Evolutionary conservation across 2,797 vertebrate genomes (phyloP).

Genomic region (Ambastaia sidthimunki): DNA sequence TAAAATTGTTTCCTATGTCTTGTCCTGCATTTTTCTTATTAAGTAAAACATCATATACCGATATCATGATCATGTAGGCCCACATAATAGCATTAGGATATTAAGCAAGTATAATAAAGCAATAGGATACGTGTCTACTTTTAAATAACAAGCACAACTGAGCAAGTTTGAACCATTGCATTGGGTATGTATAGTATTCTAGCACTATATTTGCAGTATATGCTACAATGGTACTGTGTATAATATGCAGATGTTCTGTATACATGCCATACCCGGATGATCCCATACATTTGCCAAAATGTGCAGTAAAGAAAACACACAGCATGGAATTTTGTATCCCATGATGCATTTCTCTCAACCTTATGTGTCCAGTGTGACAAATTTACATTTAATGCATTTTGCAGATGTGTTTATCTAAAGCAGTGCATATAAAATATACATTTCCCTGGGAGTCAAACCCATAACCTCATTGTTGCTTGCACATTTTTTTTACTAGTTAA

Average conservation of each 20-base stretch:
- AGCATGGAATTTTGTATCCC: background rate
- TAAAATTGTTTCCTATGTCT: too few relatives aligned
- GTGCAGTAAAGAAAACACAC: background rate
- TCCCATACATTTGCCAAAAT: background rate
- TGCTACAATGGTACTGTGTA: background rate
- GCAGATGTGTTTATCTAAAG: background rate
- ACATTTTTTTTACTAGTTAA: background rate
- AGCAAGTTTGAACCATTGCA: background rate
- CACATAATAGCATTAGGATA: background rate
- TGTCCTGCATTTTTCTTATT: too few relatives aligned
- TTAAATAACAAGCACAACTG: background rate
- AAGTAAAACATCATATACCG: too few relatives aligned
- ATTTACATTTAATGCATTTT: conserved; percentile 24
- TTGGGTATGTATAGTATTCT: background rate
- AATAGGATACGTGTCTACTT: too few relatives aligned
- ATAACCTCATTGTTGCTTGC: background rate
- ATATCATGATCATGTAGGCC: background rate
- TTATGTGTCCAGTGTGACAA: background rate
- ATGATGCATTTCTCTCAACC: background rate
- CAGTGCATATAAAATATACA: background rate
- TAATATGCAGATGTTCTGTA: background rate
- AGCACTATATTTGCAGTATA: background rate
- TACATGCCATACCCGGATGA: background rate
- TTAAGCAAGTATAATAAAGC: background rate
- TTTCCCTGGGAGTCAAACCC: background rate